These are phyloP conservation scores for Calameuta filiformis DNA, from an alignment of 2,888 invertebrate species.

Conservation along the genomic window DNA sequence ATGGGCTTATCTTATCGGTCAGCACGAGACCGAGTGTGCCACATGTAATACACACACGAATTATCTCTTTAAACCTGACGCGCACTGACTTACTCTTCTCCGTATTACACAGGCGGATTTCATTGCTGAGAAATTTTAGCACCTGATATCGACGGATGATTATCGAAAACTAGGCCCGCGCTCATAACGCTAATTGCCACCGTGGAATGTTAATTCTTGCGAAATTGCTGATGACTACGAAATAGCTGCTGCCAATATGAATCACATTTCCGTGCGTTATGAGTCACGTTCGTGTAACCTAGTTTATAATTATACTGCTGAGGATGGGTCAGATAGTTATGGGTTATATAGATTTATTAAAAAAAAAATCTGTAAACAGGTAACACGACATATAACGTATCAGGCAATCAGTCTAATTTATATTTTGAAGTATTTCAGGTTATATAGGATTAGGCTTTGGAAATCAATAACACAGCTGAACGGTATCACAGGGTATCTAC, in stretches of 20 bases:
- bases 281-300: not conserved
- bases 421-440: not conserved
- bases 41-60: conserved; percentile 15
- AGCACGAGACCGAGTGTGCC: conserved; percentile 25
- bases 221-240: not conserved
- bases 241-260: not conserved
- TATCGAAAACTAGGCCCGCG: not conserved
- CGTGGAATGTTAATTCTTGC: not conserved
- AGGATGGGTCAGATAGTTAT: not conserved
- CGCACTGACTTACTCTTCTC: not conserved
- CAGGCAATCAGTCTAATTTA: not conserved
- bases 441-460: not conserved
- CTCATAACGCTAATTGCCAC: not conserved
- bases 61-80: not conserved
- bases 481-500: not conserved
- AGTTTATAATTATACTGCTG: not conserved
- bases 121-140: not conserved
- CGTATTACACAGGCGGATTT: not conserved
- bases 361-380: not conserved
- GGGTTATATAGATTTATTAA: not conserved
- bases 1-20: conserved; percentile 31
- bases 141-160: not conserved
- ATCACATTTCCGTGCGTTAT: not conserved
- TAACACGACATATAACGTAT: not conserved
- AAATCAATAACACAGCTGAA: not conserved